Evolutionary conservation across 2,113 vertebrate genomes (phyloP), one percentile per base, ranked within the genome.

Genomic region (Toxostoma redivivum): DNA sequence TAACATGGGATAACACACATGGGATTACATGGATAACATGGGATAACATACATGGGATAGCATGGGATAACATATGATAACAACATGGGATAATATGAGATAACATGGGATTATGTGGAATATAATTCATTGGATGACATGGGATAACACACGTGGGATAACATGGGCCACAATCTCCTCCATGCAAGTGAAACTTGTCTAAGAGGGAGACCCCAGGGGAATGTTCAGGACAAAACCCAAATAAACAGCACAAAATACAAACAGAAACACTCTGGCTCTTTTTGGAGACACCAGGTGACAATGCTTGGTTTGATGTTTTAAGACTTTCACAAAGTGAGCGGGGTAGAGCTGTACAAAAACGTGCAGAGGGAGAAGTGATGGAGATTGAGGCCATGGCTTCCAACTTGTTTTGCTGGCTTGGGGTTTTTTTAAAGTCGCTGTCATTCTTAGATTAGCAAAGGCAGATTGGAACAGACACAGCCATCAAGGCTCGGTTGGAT

Each of bases 131-230:
- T n/a, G 50, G 48, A 15, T 27, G 13, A 48, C 47, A 50, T 50
- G 48, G 24, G 24, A 25, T 25, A 25, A 50, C 24, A 24, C 5
- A 50, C 48, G 28, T 0, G 4, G 58, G 48, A 10, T 2, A 25
- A 23, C 15, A 3, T 0, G 2, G 56, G 28, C 35, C 53, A 9
- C 0, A 0, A 10, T 17, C 40, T 35, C 5, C 2, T 30, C 51
- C n/a, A 3, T 15, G 51, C 27, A 23, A 50, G 48, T 5, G 38
- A 23, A 58, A 33, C 30, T 35, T 3, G 7, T 38, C 50, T 10
- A 3, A 65, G 37, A 5, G 22, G 51, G 60, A 40, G 19, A 61
- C 37, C 11, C 20, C 48, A 14, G n/a, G 17, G 16, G 33, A 38
- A 12, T 9, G 9, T 4, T 50, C 15, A 30, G 40, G 42, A n/a